Conservation (phyloP, 2,888 invertebrate genomes). For the Invenusta paracnida region DNA sequence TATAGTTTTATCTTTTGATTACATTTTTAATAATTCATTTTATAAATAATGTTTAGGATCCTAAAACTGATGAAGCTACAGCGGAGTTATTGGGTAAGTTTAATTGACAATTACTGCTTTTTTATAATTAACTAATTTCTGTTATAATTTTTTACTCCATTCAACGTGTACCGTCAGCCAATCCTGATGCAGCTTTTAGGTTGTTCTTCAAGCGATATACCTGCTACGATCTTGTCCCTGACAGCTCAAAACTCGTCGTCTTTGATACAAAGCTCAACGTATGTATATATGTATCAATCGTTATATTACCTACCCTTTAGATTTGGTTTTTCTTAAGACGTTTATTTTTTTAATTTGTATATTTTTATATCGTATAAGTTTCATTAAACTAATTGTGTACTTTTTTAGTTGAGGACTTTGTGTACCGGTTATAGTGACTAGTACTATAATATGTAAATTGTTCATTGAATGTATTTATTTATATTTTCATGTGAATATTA, state of each 20-base stretch:
- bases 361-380: too few species aligned
- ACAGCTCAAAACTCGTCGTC: constrained; percentile 95
- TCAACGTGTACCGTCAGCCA: constrained; percentile 5
- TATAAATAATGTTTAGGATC: constrained; percentile 14
- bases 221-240: constrained; percentile 98
- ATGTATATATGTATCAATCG: constrained; percentile 48
- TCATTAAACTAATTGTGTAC: neutral
- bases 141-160: neutral
- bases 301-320: too few species aligned
- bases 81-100: neutral
- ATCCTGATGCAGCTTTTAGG: constrained; percentile 32
- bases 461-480: too few species aligned
- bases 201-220: constrained; percentile 96
- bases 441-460: too few species aligned
- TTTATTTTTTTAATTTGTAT: too few species aligned
- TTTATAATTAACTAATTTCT: neutral
- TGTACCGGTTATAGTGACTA: too few species aligned
- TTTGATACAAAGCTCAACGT: constrained; percentile 91
- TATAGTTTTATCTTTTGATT: too few species aligned
- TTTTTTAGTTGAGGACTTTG: too few species aligned
- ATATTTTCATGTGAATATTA: too few species aligned
- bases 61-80: neutral
- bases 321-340: too few species aligned
- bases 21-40: too few species aligned
- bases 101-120: neutral